Percentiles rank a stretch among this genome's conserved stretches.
These are phyloP conservation scores for Doryteuthis pealeii DNA, from an alignment of 1,140 invertebrate species.

Conservation along the genomic window DNA sequence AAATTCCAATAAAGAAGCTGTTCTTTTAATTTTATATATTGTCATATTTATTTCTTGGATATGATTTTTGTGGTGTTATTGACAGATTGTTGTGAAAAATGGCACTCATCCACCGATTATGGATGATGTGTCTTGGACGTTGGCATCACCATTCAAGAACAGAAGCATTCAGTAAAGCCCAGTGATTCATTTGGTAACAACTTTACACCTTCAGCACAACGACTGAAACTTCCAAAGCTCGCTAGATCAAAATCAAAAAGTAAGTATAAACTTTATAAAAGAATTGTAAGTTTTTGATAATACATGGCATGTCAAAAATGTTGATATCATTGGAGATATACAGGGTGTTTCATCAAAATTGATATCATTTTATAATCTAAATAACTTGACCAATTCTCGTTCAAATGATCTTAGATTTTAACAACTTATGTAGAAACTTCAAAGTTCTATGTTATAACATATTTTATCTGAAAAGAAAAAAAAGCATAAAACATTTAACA, in stretches of 20 bases:
- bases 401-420: too few species aligned
- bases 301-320: too few species aligned
- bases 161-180: conserved; percentile 63
- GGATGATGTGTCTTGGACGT: conserved; percentile 60
- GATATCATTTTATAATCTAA: too few species aligned
- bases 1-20: not conserved
- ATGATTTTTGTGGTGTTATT: conserved; percentile 18
- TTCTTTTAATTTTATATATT: not conserved
- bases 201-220: conserved; percentile 65
- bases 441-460: too few species aligned
- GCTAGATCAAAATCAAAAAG: conserved; percentile 42
- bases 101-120: conserved; percentile 60
- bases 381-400: too few species aligned
- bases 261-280: conserved; percentile 20
- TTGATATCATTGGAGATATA: too few species aligned
- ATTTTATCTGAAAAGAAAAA: too few species aligned
- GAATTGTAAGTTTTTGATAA: too few species aligned
- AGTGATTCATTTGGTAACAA: conserved; percentile 68
- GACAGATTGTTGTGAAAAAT: conserved; percentile 56
- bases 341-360: too few species aligned
- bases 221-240: conserved; percentile 62
- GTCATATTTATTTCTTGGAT: not conserved
- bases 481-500: too few species aligned
- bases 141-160: conserved; percentile 59
- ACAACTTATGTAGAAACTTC: too few species aligned